Percentiles rank a stretch among this genome's conserved stretches.
phyloP scores from a whole-genome alignment of 2,113 vertebrate species.

The Psilopogon haemacephalus region DNA sequence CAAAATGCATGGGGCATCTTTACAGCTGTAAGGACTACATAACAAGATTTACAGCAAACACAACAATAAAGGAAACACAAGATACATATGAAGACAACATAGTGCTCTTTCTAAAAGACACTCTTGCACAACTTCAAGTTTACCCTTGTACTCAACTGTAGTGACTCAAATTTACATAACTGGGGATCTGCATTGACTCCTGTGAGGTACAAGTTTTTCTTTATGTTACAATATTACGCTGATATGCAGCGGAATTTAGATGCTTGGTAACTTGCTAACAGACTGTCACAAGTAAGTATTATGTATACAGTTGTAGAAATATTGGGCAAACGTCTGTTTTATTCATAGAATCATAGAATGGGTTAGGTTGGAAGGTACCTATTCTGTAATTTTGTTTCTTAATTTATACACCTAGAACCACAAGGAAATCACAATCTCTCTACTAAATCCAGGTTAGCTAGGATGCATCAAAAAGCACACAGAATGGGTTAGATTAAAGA shows the following conservation, averaged over 20 bases:
- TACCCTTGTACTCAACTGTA: background rate
- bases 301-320: background rate
- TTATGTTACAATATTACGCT: background rate
- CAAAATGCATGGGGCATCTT: constrained; percentile 91
- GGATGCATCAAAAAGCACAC: background rate
- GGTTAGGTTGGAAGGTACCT: too few species aligned
- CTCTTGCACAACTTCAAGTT: background rate
- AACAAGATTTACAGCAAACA: background rate
- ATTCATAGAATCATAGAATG: too few species aligned
- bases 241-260: background rate
- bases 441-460: background rate
- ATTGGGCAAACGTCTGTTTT: background rate
- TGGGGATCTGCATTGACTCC: background rate
- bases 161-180: background rate
- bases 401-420: background rate
- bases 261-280: background rate
- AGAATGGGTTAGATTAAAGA: too few species aligned
- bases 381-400: background rate
- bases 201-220: background rate
- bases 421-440: background rate
- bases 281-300: background rate
- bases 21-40: constrained; percentile 93
- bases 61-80: background rate
- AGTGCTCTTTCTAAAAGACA: background rate
- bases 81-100: background rate